Conservation (phyloP, 1,140 invertebrate genomes). For the Kradibia gibbosae region DNA sequence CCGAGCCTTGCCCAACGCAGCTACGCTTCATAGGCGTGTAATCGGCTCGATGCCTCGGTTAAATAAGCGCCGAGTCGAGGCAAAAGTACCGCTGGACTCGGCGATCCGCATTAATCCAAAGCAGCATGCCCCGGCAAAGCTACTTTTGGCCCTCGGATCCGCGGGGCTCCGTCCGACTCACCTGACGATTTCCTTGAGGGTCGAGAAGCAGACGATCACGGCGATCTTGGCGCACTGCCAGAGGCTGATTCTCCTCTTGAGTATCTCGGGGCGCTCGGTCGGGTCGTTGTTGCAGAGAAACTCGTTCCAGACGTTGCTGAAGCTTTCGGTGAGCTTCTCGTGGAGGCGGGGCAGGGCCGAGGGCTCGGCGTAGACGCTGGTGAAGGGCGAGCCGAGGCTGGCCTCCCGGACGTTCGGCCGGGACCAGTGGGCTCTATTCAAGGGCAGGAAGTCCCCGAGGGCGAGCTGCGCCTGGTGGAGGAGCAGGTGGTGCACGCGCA, state of each 20-base stretch:
- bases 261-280: slow-evolving; percentile 78
- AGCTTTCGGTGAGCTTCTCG: slow-evolving; percentile 78
- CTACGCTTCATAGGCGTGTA: too few species aligned
- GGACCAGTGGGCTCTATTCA: slow-evolving; percentile 64
- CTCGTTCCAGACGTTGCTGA: slow-evolving; percentile 85
- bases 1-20: too few species aligned
- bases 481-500: slow-evolving; percentile 84
- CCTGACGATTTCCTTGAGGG: slow-evolving; percentile 74
- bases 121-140: too few species aligned
- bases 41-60: too few species aligned
- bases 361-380: slow-evolving; percentile 76
- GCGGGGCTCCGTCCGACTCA: too few species aligned
- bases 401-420: not conserved
- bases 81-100: too few species aligned
- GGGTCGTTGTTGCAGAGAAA: slow-evolving; percentile 85
- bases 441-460: slow-evolving; percentile 81
- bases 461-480: slow-evolving; percentile 80
- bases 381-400: slow-evolving; percentile 67
- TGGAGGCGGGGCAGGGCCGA: slow-evolving; percentile 79
- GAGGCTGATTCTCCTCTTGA: slow-evolving; percentile 76
- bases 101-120: too few species aligned
- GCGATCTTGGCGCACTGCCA: slow-evolving; percentile 76
- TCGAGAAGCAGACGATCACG: slow-evolving; percentile 75
- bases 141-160: too few species aligned
- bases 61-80: too few species aligned